These are phyloP conservation scores for Pecten maximus DNA, from an alignment of 2,888 invertebrate species.

Conservation along the genomic window DNA sequence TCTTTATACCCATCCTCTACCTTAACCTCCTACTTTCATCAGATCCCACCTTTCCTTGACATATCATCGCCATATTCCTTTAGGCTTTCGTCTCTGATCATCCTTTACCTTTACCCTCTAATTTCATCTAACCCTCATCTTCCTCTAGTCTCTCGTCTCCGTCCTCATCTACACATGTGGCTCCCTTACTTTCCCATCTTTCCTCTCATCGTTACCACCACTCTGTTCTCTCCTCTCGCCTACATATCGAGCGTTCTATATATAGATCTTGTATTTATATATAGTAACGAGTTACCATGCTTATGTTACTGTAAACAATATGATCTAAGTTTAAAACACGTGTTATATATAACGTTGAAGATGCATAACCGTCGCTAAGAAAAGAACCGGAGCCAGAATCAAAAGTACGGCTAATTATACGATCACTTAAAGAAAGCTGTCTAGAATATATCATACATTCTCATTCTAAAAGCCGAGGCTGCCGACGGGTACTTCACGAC, in stretches of 20 bases:
- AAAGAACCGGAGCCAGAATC: neutral
- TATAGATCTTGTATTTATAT: neutral
- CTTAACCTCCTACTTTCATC: too few relatives aligned
- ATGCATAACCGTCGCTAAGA: neutral
- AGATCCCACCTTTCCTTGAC: too few relatives aligned
- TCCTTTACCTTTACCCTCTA: neutral
- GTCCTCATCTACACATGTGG: neutral
- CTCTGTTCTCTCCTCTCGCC: neutral
- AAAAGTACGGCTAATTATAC: neutral
- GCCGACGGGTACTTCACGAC: neutral
- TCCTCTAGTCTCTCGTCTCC: too few relatives aligned
- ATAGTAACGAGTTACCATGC: neutral
- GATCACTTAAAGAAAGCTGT: neutral
- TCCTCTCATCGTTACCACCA: neutral
- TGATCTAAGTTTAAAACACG: neutral
- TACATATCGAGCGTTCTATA: neutral
- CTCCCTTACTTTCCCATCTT: neutral
- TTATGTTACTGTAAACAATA: neutral
- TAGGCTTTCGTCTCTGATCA: neutral
- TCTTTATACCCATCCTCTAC: too few relatives aligned
- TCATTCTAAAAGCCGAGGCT: neutral
- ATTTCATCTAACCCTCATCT: too few relatives aligned
- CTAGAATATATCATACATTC: neutral
- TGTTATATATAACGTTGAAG: neutral
- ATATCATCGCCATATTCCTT: neutral